Base-by-base conservation (phyloP, 2,888 invertebrate species). In the Elysia crispata region DNA sequence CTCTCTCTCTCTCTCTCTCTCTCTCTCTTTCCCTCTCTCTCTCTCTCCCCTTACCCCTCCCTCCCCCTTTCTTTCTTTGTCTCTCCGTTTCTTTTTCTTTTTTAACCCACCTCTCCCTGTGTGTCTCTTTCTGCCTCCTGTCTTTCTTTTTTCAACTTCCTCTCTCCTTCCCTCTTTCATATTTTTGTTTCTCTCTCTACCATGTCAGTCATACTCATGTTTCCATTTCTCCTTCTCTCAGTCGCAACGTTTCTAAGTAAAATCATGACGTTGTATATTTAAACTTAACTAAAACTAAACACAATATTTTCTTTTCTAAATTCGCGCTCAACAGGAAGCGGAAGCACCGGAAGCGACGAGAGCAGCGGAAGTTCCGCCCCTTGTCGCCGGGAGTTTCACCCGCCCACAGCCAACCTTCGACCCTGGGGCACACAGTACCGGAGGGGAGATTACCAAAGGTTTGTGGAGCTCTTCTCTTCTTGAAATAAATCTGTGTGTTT, bases 371-470 rank as follows among this genome's bases (percentile, higher is more conserved):
- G 74, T 77, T 78, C 64, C 82, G 76, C 1, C 81, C 73, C 25
- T 28, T 76, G 30, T 28, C 76, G 20, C 76, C 81, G 15, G 77
- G 78, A 41, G 78, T 81, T 15, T 74, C 79, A 8, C 81, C 81
- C 28, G 50, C 62, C 33, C 84, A 84, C 57, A 83, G 83, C 31
- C 84, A 84, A 41, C 82, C 80, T n/a, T 84, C 84, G 18, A 81
- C 81, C 28, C 33, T 84, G 62, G 79, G 81, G n/a, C 78, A 79
- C 50, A 76, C 72, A 0, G 57, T 76, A 0, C 41, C 66, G 6
- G 75, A 79, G 3, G 74, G 75, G 23, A 66, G 67, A 13, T 76
- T 84, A n/a, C 84, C 84, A 1, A 84, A 83, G 76, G 84, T 84
- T 50, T 64, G 81, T 66, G n/a, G n/a, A n/a, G n/a, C n/a, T n/a